Base-by-base conservation (phyloP, 1,140 invertebrate species). In the Gryon sp. region DNA sequence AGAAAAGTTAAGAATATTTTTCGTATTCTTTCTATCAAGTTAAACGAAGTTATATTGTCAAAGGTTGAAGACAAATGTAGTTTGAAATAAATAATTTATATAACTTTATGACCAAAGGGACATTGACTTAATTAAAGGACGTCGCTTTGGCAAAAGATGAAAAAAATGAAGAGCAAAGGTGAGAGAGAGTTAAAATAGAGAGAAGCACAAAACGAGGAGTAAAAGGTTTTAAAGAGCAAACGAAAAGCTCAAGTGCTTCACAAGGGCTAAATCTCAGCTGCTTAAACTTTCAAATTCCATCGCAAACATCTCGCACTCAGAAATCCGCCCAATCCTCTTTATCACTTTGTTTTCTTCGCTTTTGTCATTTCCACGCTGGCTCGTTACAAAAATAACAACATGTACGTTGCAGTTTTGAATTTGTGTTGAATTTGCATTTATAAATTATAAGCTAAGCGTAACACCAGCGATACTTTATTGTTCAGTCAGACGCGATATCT, bases 241-340 rank as follows among this genome's bases (percentile, higher is more conserved):
- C 73, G 63, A 76, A 68, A 69, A 76, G 73, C 73, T 69, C 73
- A 76, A 76, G 63, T 68, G 73, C 63, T 75, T 76, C 73, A 68
- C 65, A 69, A 69, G 73, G 65, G 63, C 65, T 76, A 69, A 76
- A 69, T 65, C 73, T 76, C 59, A 28, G 57, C 73, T 65, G 59
- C 73, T 76, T 76, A 57, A 76, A 76, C 73, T 69, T 76, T 76
- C 73, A 76, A 76, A 76, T 76, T 76, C 73, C 59, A 76, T 69
- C 34, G 73, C 73, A 76, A 76, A 69, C 73, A 69, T 69, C 65
- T 69, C 65, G 41, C 73, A 63, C 52, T 50, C 50, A 50, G 57
- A 57, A 69, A 69, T 63, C 63, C 63, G 15, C 55, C 62, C 38
- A 18, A 75, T 75, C 46, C 62, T 66, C 53, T 66, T 66, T 75